These are phyloP conservation scores for Heliconius himera DNA, from an alignment of 1,140 invertebrate genomes.

Conservation along the genomic window DNA sequence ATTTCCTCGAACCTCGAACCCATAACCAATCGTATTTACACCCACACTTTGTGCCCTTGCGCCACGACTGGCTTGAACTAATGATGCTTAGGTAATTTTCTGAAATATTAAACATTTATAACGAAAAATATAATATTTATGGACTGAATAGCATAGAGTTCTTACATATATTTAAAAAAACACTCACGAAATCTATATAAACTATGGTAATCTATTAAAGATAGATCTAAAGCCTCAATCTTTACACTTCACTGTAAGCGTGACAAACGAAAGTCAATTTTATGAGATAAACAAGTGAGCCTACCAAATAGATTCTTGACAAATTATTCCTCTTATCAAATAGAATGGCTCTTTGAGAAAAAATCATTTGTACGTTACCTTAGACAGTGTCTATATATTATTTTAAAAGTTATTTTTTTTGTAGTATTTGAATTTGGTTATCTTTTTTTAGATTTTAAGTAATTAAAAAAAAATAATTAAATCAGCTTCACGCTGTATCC, in stretches of 20 bases:
- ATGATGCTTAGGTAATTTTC: too few species aligned
- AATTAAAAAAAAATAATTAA: too few species aligned
- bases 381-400: background rate
- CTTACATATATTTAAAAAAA: background rate
- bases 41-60: too few species aligned
- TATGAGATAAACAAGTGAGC: constrained; percentile 37
- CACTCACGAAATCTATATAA: background rate
- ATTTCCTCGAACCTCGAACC: too few species aligned
- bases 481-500: too few species aligned
- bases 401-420: background rate
- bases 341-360: constrained; percentile 66
- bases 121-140: too few species aligned
- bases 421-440: too few species aligned
- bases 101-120: too few species aligned
- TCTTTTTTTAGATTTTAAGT: too few species aligned
- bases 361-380: constrained; percentile 47
- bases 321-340: constrained; percentile 67
- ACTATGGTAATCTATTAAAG: background rate
- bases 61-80: too few species aligned
- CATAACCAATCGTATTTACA: too few species aligned
- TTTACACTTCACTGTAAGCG: constrained; percentile 11
- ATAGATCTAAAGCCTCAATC: background rate
- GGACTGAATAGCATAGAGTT: background rate
- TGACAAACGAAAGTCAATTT: constrained; percentile 29
- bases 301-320: constrained; percentile 56